These are phyloP conservation scores for Hephaestus fuliginosus DNA, from an alignment of 2,797 vertebrate species.

Conservation along the genomic window DNA sequence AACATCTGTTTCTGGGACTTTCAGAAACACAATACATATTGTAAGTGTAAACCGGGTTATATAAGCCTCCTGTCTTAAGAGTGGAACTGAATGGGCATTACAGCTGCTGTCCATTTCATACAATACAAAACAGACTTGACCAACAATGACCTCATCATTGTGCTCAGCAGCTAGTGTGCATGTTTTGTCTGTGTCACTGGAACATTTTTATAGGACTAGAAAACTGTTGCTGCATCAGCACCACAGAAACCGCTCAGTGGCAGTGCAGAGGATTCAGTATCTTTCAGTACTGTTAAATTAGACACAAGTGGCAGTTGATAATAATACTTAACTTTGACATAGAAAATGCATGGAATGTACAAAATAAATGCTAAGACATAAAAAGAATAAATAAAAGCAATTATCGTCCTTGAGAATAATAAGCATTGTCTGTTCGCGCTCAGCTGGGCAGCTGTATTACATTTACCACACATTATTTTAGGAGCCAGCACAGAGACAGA, in stretches of 20 bases:
- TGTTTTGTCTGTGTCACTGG: conserved; percentile 47
- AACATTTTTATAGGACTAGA: conserved; percentile 64
- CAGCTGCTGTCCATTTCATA: conserved; percentile 60
- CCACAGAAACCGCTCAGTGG: conserved; percentile 64
- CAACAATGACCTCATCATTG: conserved; percentile 67
- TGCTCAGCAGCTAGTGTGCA: conserved; percentile 38
- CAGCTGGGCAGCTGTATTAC: conserved; percentile 71
- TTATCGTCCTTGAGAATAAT: conserved; percentile 61
- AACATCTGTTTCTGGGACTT: conserved; percentile 51
- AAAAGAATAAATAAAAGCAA: conserved; percentile 45
- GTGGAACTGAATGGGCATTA: conserved; percentile 44
- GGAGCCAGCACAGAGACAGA: conserved; percentile 63
- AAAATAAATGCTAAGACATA: background rate
- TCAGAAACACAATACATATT: conserved; percentile 52
- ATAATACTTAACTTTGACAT: background rate
- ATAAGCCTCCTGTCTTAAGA: conserved; percentile 39
- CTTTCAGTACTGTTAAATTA: conserved; percentile 14
- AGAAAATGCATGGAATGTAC: conserved; percentile 19
- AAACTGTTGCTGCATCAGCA: conserved; percentile 71
- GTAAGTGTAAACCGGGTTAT: conserved; percentile 48
- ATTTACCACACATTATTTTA: conserved; percentile 75
- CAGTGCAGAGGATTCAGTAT: conserved; percentile 42
- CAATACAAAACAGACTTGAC: conserved; percentile 66
- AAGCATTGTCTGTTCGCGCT: conserved; percentile 59
- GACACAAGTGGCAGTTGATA: conserved; percentile 4